phyloP scores from a whole-genome alignment of 2,797 vertebrate species.

The Taenioides sp. region DNA sequence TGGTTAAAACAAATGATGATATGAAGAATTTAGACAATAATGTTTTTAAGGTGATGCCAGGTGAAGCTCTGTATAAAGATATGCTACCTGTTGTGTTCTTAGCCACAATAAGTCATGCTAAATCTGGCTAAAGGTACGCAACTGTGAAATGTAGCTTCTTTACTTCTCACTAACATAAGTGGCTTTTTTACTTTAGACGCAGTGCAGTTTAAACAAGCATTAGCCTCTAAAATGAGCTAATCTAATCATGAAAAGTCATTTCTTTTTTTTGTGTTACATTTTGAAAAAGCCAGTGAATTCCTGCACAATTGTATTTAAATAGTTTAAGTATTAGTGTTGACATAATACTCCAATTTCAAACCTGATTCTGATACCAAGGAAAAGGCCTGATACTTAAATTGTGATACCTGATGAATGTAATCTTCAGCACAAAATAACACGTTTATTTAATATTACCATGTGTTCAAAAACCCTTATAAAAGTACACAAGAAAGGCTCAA shows the following conservation, averaged over 20 bases:
- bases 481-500: not conserved
- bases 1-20: constrained; percentile 38
- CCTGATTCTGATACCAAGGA: not conserved
- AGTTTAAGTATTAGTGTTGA: no score
- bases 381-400: not conserved
- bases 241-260: not conserved
- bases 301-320: no score
- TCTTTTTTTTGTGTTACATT: not conserved
- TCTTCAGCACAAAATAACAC: not conserved
- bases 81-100: constrained; percentile 12
- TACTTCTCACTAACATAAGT: not conserved
- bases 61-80: constrained; percentile 27
- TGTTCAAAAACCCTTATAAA: not conserved
- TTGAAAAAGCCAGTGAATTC: not conserved
- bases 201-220: not conserved
- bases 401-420: not conserved
- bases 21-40: constrained; percentile 26
- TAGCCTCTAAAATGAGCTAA: not conserved
- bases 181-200: not conserved
- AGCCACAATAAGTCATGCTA: constrained; percentile 1
- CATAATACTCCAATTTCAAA: not conserved
- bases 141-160: not conserved
- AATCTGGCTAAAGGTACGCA: constrained; percentile 1
- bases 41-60: constrained; percentile 23
- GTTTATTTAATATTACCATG: not conserved